Evolutionary conservation across 2,888 invertebrate species (phyloP).

Genomic region (Copidosoma aretas): DNA sequence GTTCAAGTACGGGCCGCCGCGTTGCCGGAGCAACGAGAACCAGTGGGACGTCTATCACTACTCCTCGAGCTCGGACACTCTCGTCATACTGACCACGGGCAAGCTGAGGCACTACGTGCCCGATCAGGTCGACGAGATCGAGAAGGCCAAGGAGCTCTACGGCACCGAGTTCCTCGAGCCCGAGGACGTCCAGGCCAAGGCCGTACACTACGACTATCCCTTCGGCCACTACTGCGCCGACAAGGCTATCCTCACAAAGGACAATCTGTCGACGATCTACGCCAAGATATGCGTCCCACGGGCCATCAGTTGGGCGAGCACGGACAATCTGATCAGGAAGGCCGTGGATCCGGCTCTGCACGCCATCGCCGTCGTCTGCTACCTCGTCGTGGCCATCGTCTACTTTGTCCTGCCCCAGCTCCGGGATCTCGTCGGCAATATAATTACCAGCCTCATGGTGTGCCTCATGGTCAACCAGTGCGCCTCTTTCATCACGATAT

Average conservation of each 20-base stretch:
- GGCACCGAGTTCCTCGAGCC: slow-evolving; percentile 64
- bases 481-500: slow-evolving; percentile 79
- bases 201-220: slow-evolving; percentile 72
- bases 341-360: slow-evolving; percentile 81
- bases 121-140: slow-evolving; percentile 54
- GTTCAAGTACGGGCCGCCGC: slow-evolving; percentile 53
- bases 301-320: slow-evolving; percentile 75
- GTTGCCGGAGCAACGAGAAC: slow-evolving; percentile 54
- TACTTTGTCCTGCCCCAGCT: slow-evolving; percentile 85
- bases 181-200: slow-evolving; percentile 48
- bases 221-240: slow-evolving; percentile 83
- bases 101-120: slow-evolving; percentile 74
- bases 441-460: slow-evolving; percentile 80
- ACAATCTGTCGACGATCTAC: slow-evolving; percentile 69
- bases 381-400: slow-evolving; percentile 76
- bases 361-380: slow-evolving; percentile 74
- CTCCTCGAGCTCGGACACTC: slow-evolving; percentile 50
- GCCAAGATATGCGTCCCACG: slow-evolving; percentile 79
- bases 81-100: slow-evolving; percentile 72
- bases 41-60: slow-evolving; percentile 57
- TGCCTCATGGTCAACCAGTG: slow-evolving; percentile 80
- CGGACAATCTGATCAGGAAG: slow-evolving; percentile 76
- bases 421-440: slow-evolving; percentile 83
- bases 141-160: slow-evolving; percentile 55
- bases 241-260: slow-evolving; percentile 67